Conservation (phyloP, 2,113 vertebrate species). For the Corapipo altera region DNA sequence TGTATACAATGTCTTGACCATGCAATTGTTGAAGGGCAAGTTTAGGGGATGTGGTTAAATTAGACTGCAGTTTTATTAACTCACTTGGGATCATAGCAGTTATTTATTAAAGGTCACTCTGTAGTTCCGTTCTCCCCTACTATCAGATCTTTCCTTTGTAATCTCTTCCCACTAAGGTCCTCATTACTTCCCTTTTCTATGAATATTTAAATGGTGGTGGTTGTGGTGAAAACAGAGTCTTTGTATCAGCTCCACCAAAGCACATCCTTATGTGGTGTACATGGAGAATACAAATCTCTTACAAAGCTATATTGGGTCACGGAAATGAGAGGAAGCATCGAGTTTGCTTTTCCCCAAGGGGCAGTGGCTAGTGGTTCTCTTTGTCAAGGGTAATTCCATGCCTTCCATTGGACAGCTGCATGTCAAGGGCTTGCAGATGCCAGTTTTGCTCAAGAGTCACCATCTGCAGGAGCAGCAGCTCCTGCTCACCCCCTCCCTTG, state of each 20-base stretch:
- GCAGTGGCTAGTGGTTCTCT: neutral
- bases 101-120: neutral
- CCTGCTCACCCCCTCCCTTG: neutral
- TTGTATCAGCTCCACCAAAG: neutral
- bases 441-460: neutral
- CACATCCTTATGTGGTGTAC: accelerated
- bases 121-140: neutral
- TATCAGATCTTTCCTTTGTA: neutral
- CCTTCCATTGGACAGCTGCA: neutral
- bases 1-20: conserved; percentile 8
- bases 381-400: neutral
- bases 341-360: neutral
- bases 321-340: neutral
- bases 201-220: neutral
- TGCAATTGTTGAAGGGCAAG: neutral
- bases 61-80: neutral
- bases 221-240: neutral
- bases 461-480: neutral
- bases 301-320: accelerated
- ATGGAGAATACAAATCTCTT: neutral
- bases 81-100: neutral
- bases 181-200: neutral
- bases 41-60: conserved; percentile 31
- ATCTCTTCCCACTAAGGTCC: neutral
- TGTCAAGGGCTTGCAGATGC: neutral